Evolutionary conservation across 2,888 invertebrate species (phyloP), one percentile per base, ranked within the genome.

Genomic region (Pseudococcus jackbeardsleyi): DNA sequence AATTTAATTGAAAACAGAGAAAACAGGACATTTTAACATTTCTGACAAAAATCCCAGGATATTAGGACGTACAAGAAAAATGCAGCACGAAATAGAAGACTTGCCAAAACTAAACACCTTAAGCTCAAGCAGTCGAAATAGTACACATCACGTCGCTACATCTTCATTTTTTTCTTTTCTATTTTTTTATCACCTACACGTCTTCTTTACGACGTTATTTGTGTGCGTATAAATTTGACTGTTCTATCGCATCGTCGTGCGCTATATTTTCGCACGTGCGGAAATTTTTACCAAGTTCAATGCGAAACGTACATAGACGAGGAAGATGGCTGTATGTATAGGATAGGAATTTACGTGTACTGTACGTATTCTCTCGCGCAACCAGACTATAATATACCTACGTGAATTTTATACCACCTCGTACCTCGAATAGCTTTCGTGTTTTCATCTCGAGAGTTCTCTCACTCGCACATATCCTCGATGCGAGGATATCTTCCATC

Each of bases 251-350:
- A 42, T 42, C 42, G 42, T 59, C 59, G 17, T n/a, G 59, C 17
- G 54, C 15, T 17, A 17, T 59, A 17, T 59, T 59, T 59, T 59
- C n/a, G 59, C 59, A 59, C 59, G 59, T 59, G n/a, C n/a, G n/a
- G 17, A 59, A 59, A 59, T 42, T 59, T 59, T 59, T 7, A 59
- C 59, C 59, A 59, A 59, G 59, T 59, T 59, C 59, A 59, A 59
- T 59, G 59, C 59, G 59, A 54, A 11, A 15, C 59, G 2, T 6
- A 5, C 17, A n/a, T n/a, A n/a, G 15, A 19, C 11, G 50, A 50
- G 50, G 50, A 15, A 50, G 15, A 15, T 15, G 4, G 1, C 15
- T 15, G 50, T 11, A 15, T 15, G 50, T 11, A 15, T 12, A 12
- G 12, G 12, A 50, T 12, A 15, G 15, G 50, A 50, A 50, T 50